Percentiles rank a stretch among this genome's conserved stretches.
Evolutionary conservation across 1,140 invertebrate species (phyloP).

Genomic region (Hormaphis cornu): DNA sequence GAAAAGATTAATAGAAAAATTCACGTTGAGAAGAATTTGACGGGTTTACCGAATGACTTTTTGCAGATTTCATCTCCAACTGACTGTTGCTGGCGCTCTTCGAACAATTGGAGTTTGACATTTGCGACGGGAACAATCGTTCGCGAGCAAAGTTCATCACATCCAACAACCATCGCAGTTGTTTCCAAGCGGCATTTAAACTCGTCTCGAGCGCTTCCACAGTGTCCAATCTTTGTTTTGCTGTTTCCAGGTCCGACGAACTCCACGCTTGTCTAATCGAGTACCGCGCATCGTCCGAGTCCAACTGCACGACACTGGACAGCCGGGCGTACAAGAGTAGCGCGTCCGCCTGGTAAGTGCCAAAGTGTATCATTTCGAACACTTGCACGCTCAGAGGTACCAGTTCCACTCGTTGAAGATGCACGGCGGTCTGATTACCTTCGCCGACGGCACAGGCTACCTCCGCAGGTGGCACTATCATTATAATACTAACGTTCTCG

Average conservation of each 20-base stretch:
- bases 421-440: conserved; percentile 57
- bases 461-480: conserved; percentile 81
- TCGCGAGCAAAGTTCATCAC: conserved; percentile 85
- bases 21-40: not conserved
- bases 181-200: conserved; percentile 80
- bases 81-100: conserved; percentile 24
- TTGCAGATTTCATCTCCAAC: conserved; percentile 17
- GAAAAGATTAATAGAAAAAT: conserved; percentile 25
- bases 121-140: conserved; percentile 46
- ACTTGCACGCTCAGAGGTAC: conserved; percentile 74
- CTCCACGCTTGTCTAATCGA: conserved; percentile 67
- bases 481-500: conserved; percentile 75
- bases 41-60: conserved; percentile 10
- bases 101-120: conserved; percentile 36
- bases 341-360: conserved; percentile 80
- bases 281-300: conserved; percentile 82
- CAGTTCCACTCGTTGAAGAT: conserved; percentile 68
- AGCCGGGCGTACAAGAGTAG: conserved; percentile 80
- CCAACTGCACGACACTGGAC: conserved; percentile 85
- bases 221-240: conserved; percentile 71
- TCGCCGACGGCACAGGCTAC: conserved; percentile 83
- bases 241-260: conserved; percentile 68
- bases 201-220: conserved; percentile 72
- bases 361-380: conserved; percentile 60
- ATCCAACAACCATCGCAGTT: conserved; percentile 88